Evolutionary conservation across 2,888 invertebrate species (phyloP), one percentile per base, ranked within the genome.

Genomic region (Volucella bombylans): DNA sequence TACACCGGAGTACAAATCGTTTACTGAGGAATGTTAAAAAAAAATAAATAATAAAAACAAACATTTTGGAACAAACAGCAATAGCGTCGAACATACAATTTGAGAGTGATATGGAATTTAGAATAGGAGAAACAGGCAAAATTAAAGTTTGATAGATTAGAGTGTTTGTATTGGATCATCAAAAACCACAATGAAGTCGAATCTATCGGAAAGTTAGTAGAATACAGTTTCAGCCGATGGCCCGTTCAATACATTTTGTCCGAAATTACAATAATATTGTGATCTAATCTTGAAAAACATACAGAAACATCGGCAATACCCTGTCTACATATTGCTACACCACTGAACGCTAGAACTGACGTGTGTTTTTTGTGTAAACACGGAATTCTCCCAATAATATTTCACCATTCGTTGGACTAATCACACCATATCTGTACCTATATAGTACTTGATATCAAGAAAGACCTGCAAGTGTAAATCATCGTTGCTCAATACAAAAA

Each of bases 351-450:
- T 18, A 12, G 18, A 67, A 77, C 67, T 82, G 78, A 82, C 78
- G 72, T 78, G 82, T 78, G 49, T 11, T 61, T 82, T 64, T 65
- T 80, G 67, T 82, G 65, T 77, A 71, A 77, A 82, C 67, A 82
- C 23, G 45, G 14, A 50, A 61, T 52, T 38, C 47, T 77, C 52
- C 78, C 82, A 68, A 72, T 55, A 41, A 9, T 38, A 77, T 82
- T 82, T 77, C 82, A 78, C 82, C 82, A 82, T 67, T 23, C 52
- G 62, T 38, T 72, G 45, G 31, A 64, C 41, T 62, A 72, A 82
- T 82, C 77, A 50, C 62, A 76, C 72, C 82, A 82, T 62, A 15
- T 80, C 72, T 49, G 54, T 67, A 59, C 59, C 38, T 52, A 23
- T 18, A 23, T 23, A 67, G 43, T 45, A 54, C 43, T 39, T 15